Base-by-base conservation (phyloP, 2,888 invertebrate genomes). In the Scaptomyza polygonia region DNA sequence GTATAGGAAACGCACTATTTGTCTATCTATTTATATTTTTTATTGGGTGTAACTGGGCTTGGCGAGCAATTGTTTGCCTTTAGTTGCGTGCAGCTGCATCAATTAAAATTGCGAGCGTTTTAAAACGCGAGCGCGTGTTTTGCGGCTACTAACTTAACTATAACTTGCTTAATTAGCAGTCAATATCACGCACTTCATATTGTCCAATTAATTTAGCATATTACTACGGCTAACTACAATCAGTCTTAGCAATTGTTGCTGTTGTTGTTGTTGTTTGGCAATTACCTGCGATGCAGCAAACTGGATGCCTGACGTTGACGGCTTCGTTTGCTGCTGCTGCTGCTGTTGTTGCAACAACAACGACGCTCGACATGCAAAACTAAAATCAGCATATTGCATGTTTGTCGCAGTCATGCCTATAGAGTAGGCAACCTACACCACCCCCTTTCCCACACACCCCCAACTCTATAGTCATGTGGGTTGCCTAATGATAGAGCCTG, bases 191-290 rank as follows among this genome's bases (percentile, higher is more conserved):
- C 88, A 86, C 85, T 86, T 77, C 85, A 88, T 78, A 81, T 68
- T 64, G 82, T 76, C 83, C 89, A 89, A 89, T 89, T 89, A 89
- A 86, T 80, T 88, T 84, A 88, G 80, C 88, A 88, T 84, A 88
- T 86, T 80, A 88, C 86, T 69, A 43, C 68, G 59, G 57, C 83
- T 84, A 84, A 84, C 82, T 71, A 73, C 65, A 62, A 66, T 58
- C 44, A 59, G 64, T 65, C 53, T 53, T 40, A 39, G 54, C 66
- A 66, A 59, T 53, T 63, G 53, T 34, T 56, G n/a, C n/a, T n/a
- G n/a, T n/a, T n/a, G 49, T 43, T 47, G 49, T 39, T 55, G 45
- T 52, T 65, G 61, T 32, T 53, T 36, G 8, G 36, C 36, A 36
- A 43, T 59, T 39, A 39, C 56, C 40, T 67, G 32, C 44, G 62